Evolutionary conservation across 2,797 vertebrate genomes (phyloP).

Genomic region (Sebastes taczanowskii): DNA sequence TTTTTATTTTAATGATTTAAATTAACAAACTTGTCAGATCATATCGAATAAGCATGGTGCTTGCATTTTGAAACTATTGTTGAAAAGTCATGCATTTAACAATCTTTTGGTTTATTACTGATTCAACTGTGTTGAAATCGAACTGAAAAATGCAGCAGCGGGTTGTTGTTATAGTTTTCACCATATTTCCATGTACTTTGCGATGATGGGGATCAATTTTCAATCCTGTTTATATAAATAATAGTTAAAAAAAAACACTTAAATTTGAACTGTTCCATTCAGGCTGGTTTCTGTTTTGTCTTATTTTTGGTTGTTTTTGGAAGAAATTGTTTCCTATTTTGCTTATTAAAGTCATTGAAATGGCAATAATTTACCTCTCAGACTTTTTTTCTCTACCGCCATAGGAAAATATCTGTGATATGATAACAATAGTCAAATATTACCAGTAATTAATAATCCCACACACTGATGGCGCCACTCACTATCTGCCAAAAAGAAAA

Average conservation of each 20-base stretch:
- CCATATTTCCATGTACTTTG: conserved; percentile 95
- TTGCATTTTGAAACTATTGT: conserved; percentile 98
- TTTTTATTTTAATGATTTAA: conserved; percentile 97
- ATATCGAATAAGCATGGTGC: conserved; percentile 99
- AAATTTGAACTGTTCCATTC: conserved; percentile 99
- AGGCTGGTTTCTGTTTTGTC: conserved; percentile 99
- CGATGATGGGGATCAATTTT: conserved; percentile 95
- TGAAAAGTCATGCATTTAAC: conserved; percentile 95
- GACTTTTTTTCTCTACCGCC: conserved; percentile 53
- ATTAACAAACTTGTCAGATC: conserved; percentile 98
- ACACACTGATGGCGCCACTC: neutral
- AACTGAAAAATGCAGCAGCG: conserved; percentile 92
- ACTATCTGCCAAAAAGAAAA: neutral
- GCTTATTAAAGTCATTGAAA: conserved; percentile 99
- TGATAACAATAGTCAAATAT: neutral
- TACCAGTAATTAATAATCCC: neutral
- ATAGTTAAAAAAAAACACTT: conserved; percentile 89
- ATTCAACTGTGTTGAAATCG: conserved; percentile 99
- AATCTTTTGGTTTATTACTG: conserved; percentile 94
- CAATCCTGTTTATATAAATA: conserved; percentile 99
- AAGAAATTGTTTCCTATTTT: conserved; percentile 99
- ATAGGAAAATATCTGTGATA: neutral
- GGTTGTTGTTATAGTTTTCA: conserved; percentile 90
- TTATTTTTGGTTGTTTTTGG: conserved; percentile 90
- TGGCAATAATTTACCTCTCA: conserved; percentile 84